Base-by-base conservation (phyloP, 2,113 vertebrate genomes). In the Cepphus grylle region DNA sequence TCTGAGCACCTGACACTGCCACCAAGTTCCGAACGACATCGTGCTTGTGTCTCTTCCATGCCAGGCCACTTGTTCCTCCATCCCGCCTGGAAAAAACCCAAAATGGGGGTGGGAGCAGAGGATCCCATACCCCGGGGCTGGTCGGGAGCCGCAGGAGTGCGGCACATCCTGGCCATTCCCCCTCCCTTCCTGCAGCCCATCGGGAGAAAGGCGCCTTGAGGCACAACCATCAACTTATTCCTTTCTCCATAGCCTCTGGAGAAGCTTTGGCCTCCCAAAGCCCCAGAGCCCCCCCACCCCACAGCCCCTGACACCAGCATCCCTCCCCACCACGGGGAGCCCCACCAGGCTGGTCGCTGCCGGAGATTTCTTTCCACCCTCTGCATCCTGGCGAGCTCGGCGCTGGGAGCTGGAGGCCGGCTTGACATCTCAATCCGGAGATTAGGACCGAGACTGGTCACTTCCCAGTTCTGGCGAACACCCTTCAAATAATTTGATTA, bases 401-500 rank as follows among this genome's bases (percentile, higher is more conserved):
- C 13, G 52, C 86, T 88, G 77, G 0, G 8, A 78, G 89, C 82
- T 83, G 93, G 90, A 96, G 87, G 63, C 74, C 1, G 0, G 20
- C 40, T 86, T 95, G 95, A 97, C 94, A 95, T 96, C 96, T 96
- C 96, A 95, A 92, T 95, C 81, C 34, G 0, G 88, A 93, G 95
- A 97, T 96, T 88, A 95, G 92, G 93, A 93, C 4, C 7, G 83
- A 88, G 70, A 86, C 90, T 16, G 93, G 96, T 97, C 88, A 94
- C 62, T 96, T 93, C 96, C 89, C 91, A 96, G 84, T 29, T 38
- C 94, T 91, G 93, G 95, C 47, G 10, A 95, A 66, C 27, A 4
- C 77, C 83, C 76, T 90, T 94, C 80, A 56, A 94, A 95, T 96
- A 94, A 96, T 97, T 91, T 92, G 95, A 95, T 97, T 90, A 94